Percentiles rank a stretch among this genome's conserved stretches.
These are phyloP conservation scores for Galeopterus variegatus DNA, from an alignment of 2,113 vertebrate genomes.

Conservation along the genomic window DNA sequence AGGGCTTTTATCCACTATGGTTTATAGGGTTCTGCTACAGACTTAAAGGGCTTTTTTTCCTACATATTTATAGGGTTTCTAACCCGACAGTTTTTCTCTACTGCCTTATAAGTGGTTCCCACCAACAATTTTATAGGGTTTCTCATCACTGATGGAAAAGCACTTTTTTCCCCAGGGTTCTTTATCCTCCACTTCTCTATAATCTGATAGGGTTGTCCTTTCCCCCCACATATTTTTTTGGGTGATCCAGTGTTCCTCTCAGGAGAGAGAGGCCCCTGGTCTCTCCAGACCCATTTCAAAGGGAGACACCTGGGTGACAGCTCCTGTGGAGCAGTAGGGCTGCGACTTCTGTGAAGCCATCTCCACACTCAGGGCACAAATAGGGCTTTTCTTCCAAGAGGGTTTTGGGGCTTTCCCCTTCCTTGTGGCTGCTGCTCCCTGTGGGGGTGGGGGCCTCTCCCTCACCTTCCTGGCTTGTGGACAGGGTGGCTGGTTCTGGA, in stretches of 20 bases:
- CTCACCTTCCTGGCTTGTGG: conserved; percentile 67
- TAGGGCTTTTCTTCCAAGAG: conserved; percentile 81
- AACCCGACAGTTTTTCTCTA: conserved; percentile 83
- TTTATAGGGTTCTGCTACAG: conserved; percentile 84
- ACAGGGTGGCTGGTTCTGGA: conserved; percentile 63
- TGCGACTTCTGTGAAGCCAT: conserved; percentile 77
- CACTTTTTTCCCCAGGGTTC: conserved; percentile 69
- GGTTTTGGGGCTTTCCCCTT: conserved; percentile 74
- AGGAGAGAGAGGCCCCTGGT: conserved; percentile 62
- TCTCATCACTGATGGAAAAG: conserved; percentile 64
- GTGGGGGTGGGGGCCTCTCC: conserved; percentile 20
- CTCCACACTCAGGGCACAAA: conserved; percentile 82
- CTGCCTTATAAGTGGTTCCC: conserved; percentile 77
- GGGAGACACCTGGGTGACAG: conserved; percentile 79
- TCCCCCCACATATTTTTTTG: background rate
- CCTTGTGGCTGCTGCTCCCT: conserved; percentile 66
- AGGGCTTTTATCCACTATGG: conserved; percentile 83
- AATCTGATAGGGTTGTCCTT: conserved; percentile 63
- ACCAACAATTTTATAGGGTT: conserved; percentile 68
- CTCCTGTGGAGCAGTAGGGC: conserved; percentile 81
- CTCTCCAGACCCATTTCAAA: conserved; percentile 70
- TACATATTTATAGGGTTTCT: conserved; percentile 84
- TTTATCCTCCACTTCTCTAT: conserved; percentile 62
- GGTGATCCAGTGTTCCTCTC: conserved; percentile 67
- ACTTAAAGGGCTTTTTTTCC: conserved; percentile 82